These are phyloP conservation scores for Australoheros facetus DNA, from an alignment of 2,797 vertebrate genomes.

Conservation along the genomic window DNA sequence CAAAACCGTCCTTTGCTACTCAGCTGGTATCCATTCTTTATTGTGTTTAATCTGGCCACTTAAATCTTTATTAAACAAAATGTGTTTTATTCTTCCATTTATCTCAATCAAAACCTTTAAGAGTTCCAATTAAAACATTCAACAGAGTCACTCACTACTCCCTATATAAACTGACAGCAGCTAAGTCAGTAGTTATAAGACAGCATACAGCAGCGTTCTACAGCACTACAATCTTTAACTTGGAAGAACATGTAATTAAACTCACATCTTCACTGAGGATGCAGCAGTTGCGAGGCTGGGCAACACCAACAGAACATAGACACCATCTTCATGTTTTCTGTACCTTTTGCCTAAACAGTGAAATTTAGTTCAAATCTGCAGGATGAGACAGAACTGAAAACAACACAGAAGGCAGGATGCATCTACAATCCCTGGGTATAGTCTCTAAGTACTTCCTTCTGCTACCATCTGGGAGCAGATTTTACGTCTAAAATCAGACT, in stretches of 20 bases:
- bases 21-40: background rate
- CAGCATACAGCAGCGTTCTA: background rate
- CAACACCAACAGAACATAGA: background rate
- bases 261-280: background rate
- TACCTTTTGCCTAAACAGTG: background rate
- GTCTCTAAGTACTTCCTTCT: conserved; percentile 27
- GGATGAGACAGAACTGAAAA: conserved; percentile 12
- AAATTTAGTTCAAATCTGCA: background rate
- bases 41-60: background rate
- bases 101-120: background rate
- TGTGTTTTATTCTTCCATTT: background rate
- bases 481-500: conserved; percentile 12
- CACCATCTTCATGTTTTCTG: background rate
- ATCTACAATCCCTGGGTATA: conserved; percentile 20
- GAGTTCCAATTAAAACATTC: background rate
- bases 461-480: conserved; percentile 47
- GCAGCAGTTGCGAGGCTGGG: background rate
- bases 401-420: conserved; percentile 33
- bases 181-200: background rate
- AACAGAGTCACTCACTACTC: background rate
- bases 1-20: background rate
- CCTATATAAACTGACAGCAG: background rate
- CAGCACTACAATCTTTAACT: background rate
- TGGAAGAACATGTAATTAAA: background rate
- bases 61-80: background rate